Evolutionary conservation across 23 tunicate species (phyloP).

Genomic region (Diplosoma virens): DNA sequence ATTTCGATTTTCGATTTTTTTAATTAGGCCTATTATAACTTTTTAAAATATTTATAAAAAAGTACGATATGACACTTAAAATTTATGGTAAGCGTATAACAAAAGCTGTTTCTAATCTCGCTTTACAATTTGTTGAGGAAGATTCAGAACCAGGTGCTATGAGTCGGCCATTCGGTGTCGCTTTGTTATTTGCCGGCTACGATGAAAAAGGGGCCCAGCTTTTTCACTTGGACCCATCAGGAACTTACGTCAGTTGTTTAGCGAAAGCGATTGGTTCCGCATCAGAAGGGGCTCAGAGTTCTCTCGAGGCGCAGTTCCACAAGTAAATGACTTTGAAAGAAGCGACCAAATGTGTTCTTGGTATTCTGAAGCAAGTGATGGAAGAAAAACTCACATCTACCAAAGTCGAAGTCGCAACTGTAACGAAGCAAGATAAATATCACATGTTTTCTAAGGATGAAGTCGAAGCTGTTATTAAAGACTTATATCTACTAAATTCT

Average conservation of each 20-base stretch:
- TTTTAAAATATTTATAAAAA: too few relatives aligned
- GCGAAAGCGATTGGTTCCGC: slow-evolving; percentile 99
- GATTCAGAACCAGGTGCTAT: slow-evolving; percentile 91
- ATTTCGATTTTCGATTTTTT: too few relatives aligned
- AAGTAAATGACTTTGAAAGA: slow-evolving; percentile 96
- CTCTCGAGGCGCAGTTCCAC: slow-evolving; percentile 90
- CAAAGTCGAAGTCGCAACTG: slow-evolving; percentile 93
- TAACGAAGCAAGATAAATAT: slow-evolving; percentile 58
- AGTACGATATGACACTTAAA: too few relatives aligned
- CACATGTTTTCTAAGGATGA: slow-evolving; percentile 82
- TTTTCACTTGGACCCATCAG: slow-evolving; percentile 93
- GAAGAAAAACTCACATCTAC: slow-evolving; percentile 95
- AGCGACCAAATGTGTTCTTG: slow-evolving; percentile 89
- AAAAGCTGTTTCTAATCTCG: slow-evolving; percentile 90
- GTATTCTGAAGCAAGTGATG: slow-evolving; percentile 96
- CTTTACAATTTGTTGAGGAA: slow-evolving; percentile 98
- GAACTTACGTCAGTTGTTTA: slow-evolving; percentile 81
- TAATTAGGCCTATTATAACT: too few relatives aligned
- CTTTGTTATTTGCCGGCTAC: slow-evolving; percentile 88
- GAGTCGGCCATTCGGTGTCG: slow-evolving; percentile 99
- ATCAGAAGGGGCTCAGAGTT: slow-evolving; percentile 97
- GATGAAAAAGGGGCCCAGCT: slow-evolving; percentile 92
- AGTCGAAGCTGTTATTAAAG: slow-evolving; percentile 69
- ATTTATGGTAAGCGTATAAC: too few relatives aligned
- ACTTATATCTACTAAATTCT: too few relatives aligned